These are phyloP conservation scores for Trachythela sp. DNA, from an alignment of 64 coral and sea anemone genomes.

Conservation along the genomic window DNA sequence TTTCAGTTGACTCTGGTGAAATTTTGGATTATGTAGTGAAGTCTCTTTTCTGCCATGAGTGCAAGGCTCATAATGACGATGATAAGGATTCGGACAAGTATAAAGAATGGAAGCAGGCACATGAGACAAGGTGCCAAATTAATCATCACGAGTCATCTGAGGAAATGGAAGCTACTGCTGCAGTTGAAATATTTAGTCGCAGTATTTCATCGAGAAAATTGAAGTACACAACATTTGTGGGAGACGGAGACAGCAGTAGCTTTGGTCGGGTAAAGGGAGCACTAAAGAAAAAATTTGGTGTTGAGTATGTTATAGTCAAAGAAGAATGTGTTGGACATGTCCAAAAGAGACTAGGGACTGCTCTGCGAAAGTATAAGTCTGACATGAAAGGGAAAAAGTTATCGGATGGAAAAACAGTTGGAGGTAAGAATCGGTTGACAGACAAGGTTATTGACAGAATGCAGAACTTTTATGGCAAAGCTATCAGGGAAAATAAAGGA, in stretches of 20 bases:
- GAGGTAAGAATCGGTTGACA: background rate
- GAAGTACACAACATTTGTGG: background rate
- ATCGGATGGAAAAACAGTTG: background rate
- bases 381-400: background rate
- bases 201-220: background rate
- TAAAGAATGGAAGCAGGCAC: background rate
- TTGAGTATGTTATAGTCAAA: background rate
- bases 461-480: background rate
- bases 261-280: background rate
- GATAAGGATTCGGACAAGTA: conserved; percentile 12
- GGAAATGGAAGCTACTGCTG: background rate
- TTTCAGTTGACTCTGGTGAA: conserved; percentile 42
- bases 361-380: background rate
- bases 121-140: conserved; percentile 10
- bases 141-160: conserved; percentile 29
- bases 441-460: background rate
- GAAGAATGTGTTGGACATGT: conserved; percentile 17
- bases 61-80: background rate
- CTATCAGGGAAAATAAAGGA: background rate
- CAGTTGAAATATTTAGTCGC: background rate
- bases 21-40: conserved; percentile 40
- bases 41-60: conserved; percentile 41
- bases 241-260: conserved; percentile 7
- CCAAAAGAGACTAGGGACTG: background rate
- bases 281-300: background rate